A percentile compares a stretch with the other conserved stretches of the same genome.
Evolutionary conservation across 2,888 invertebrate genomes (phyloP).

Genomic region (Elmis aenea): DNA sequence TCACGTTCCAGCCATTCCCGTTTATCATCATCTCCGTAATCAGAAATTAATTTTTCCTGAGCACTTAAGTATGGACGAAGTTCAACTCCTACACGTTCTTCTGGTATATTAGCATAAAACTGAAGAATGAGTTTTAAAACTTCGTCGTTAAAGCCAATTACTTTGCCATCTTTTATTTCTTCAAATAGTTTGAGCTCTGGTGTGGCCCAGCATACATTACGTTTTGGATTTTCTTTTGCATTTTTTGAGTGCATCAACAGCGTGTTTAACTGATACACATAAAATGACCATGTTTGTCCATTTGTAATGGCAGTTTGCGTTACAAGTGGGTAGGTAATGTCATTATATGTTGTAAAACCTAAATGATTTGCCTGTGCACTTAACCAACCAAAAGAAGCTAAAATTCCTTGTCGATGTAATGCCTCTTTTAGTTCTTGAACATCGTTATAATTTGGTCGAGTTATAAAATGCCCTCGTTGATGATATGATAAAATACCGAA

Average conservation of each 20-base stretch:
- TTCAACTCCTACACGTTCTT: slow-evolving; percentile 50
- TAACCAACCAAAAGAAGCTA: slow-evolving; percentile 76
- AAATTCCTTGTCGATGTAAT: slow-evolving; percentile 68
- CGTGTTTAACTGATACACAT: slow-evolving; percentile 90
- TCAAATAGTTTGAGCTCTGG: slow-evolving; percentile 70
- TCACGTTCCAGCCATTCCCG: slow-evolving; percentile 64
- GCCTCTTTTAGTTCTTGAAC: slow-evolving; percentile 56
- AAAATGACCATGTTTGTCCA: slow-evolving; percentile 81
- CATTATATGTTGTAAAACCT: slow-evolving; percentile 87
- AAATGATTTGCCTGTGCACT: slow-evolving; percentile 73
- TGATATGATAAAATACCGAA: slow-evolving; percentile 76
- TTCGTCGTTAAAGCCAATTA: slow-evolving; percentile 75
- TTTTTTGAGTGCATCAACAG: slow-evolving; percentile 60
- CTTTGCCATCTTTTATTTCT: slow-evolving; percentile 62
- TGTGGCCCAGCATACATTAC: slow-evolving; percentile 78
- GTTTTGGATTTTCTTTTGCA: slow-evolving; percentile 60
- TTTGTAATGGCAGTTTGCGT: slow-evolving; percentile 87
- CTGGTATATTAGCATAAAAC: slow-evolving; percentile 68
- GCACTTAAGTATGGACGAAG: slow-evolving; percentile 71
- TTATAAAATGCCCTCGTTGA: slow-evolving; percentile 56
- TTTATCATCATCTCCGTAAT: slow-evolving; percentile 64
- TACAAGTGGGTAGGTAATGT: slow-evolving; percentile 84
- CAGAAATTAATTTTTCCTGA: slow-evolving; percentile 55
- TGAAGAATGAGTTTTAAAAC: slow-evolving; percentile 68
- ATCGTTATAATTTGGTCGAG: slow-evolving; percentile 51